These are phyloP conservation scores for Drosophila pseudotalamancana DNA, from an alignment of 2,888 invertebrate species.

Conservation along the genomic window DNA sequence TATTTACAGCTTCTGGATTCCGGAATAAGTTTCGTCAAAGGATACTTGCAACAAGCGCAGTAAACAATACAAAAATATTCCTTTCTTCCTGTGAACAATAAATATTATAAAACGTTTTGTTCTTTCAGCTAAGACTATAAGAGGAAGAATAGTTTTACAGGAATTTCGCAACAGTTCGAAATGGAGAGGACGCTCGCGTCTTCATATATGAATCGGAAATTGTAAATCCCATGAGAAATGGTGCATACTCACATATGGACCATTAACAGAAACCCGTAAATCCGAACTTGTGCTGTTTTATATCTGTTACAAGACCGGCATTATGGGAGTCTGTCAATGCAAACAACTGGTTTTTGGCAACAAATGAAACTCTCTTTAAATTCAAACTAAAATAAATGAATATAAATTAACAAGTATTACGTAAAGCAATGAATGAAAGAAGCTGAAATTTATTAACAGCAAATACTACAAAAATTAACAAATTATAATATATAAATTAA, in stretches of 20 bases:
- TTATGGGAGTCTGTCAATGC: conserved; percentile 85
- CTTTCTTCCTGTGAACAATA: neutral
- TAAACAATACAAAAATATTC: neutral
- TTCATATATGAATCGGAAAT: conserved; percentile 12
- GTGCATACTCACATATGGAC: conserved; percentile 84
- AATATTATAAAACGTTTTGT: neutral
- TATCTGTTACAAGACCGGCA: conserved; percentile 84
- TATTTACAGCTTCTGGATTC: conserved; percentile 28
- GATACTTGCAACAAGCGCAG: neutral
- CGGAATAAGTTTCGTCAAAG: neutral
- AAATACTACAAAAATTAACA: no score
- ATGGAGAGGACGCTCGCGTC: neutral
- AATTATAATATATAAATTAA: no score
- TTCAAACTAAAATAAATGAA: neutral
- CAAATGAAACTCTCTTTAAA: conserved; percentile 30
- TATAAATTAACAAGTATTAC: neutral
- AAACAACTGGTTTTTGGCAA: conserved; percentile 82
- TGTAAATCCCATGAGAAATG: conserved; percentile 53
- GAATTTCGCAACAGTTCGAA: neutral
- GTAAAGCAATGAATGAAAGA: no score
- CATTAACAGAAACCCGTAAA: conserved; percentile 85
- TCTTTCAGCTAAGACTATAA: conserved; percentile 5
- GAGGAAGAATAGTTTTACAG: no score
- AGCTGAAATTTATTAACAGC: no score
- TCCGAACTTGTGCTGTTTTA: conserved; percentile 85